Base-by-base conservation (phyloP, 2,888 invertebrate genomes). In the Phragmatobia fuliginosa region DNA sequence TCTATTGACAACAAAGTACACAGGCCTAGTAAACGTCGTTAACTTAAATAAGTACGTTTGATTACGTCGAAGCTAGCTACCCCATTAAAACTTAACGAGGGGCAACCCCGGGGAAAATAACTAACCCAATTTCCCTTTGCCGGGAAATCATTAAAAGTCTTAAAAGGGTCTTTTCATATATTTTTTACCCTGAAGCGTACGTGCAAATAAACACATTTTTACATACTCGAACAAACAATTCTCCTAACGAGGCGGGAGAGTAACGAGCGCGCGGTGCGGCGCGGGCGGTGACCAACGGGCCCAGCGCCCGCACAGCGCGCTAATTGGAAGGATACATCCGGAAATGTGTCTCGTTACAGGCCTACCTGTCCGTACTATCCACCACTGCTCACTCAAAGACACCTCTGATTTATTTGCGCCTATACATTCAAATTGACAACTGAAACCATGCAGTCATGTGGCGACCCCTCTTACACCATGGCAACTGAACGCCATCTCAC, bases 191-290 rank as follows among this genome's bases (percentile, higher is more conserved):
- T 82, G 90, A 87, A 91, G 94, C 94, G 94, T 93, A 94, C 94
- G 94, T 94, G 94, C 94, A 95, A 95, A 95, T 94, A 95, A 94
- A 94, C 94, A 94, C 94, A 94, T 94, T 94, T 94, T 94, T 94
- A 94, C 94, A 94, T 94, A 94, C 94, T 94, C 94, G 93, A 94
- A 94, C 94, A 94, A 95, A 95, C 95, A 94, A 94, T 94, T 92
- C 93, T 88, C 91, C 87, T 94, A 94, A 94, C 94, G 94, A 94
- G 94, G 90, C 91, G 91, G 90, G 91, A 89, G 88, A 88, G 91
- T 94, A 94, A 94, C 94, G 94, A 94, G 93, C 85, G 85, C 87
- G 82, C 76, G 81, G 81, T 70, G 76, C 79, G 78, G 85, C 79
- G 81, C 80, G 82, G 71, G 74, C 73, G 81, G 80, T 77, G 83